Evolutionary conservation across 1,140 invertebrate species (phyloP), one percentile per base, ranked within the genome.

Genomic region (Papilio polytes): DNA sequence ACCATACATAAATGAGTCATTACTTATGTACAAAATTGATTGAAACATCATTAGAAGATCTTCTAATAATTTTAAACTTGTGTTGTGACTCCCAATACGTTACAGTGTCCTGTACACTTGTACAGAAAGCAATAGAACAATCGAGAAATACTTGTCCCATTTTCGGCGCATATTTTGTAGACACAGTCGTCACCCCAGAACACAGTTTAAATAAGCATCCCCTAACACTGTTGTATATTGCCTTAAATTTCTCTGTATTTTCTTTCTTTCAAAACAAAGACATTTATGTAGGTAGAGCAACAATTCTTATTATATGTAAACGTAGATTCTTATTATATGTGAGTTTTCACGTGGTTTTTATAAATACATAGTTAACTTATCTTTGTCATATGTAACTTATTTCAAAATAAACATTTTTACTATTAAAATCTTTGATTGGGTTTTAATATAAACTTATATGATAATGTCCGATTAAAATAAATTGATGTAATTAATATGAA

Each of bases 141-240:
- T 2, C 13, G 22, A 20, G n/a, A 12, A 13, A 6, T 6, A 56
- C 26, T 36, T 70, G 63, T 70, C 63, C 63, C 63, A 31, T 31
- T 70, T 31, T 31, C 63, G 4, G 26, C 0, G 31, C 13, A 36
- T 15, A 70, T 18, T 31, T 31, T 31, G 26, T 26, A 18, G 22
- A 12, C 63, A 70, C 63, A 13, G 12, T 36, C 12, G 63, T 70
- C 63, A 31, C 22, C 63, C 63, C 63, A 31, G 63, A 31, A 36
- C 13, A 31, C 12, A 70, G 63, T 36, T 70, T 70, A 70, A 70
- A 70, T 31, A 70, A 70, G 63, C 63, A 70, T 31, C 63, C 63
- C 63, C 13, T 31, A 70, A 70, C 26, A 70, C 1, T 70, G 22
- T 15, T 31, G 63, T 15, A 31, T 18, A 31, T 31, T 31, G 2